These are phyloP conservation scores for Pollimyrus isidori DNA, from an alignment of 2,113 vertebrate genomes.

Conservation along the genomic window DNA sequence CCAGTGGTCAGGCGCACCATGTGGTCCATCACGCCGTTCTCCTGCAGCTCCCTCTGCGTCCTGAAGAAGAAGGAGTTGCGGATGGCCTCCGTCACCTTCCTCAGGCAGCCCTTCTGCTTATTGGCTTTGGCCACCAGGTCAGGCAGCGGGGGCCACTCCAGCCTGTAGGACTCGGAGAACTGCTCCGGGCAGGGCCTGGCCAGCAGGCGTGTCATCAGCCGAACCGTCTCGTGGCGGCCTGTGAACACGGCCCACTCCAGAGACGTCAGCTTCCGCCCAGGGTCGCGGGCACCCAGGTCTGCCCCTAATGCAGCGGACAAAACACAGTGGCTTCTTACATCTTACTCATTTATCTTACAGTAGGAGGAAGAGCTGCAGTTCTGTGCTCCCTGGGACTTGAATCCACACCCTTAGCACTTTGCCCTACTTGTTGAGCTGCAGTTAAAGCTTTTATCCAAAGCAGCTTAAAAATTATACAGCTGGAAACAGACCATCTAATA, in stretches of 20 bases:
- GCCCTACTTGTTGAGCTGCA: not conserved
- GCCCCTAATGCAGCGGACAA: constrained; percentile 60
- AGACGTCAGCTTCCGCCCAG: constrained; percentile 71
- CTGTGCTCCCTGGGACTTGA: not conserved
- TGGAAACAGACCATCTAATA: not conserved
- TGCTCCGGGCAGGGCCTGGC: constrained; percentile 74
- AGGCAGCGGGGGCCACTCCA: constrained; percentile 73
- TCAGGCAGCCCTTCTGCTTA: constrained; percentile 74
- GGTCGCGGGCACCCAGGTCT: constrained; percentile 70
- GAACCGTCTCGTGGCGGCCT: constrained; percentile 73
- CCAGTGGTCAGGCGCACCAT: constrained; percentile 86
- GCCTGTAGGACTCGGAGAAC: constrained; percentile 65
- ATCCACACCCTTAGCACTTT: not conserved
- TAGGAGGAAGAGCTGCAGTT: not conserved
- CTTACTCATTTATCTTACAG: not conserved
- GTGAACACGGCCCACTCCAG: constrained; percentile 92
- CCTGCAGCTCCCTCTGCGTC: constrained; percentile 63
- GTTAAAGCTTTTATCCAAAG: not conserved
- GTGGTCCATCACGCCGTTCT: constrained; percentile 80
- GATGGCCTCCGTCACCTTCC: constrained; percentile 66
- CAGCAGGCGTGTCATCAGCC: constrained; percentile 73
- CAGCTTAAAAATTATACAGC: not conserved
- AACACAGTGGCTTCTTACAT: not conserved
- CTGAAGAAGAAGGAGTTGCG: constrained; percentile 61
- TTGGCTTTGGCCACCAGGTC: constrained; percentile 64